A percentile compares a stretch with the other conserved stretches of the same genome.
phyloP scores from a whole-genome alignment of 1,140 invertebrate genomes.

The Penaeus chinensis region DNA sequence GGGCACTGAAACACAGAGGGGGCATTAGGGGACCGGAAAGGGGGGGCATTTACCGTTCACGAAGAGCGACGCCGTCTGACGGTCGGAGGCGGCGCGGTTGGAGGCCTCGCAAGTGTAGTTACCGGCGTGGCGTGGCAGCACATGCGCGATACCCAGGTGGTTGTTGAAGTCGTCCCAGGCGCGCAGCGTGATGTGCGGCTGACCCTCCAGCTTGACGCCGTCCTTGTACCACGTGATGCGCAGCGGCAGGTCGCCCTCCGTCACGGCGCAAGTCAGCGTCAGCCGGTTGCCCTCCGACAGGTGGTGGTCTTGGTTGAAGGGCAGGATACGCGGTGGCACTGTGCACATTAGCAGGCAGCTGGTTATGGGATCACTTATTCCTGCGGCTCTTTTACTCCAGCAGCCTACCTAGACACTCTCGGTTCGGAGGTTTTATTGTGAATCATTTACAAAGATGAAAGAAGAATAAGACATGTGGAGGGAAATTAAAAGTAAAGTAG shows the following conservation, averaged over 20 bases:
- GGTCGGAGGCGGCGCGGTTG: conserved; percentile 76
- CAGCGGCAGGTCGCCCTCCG: conserved; percentile 81
- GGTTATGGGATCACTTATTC: conserved; percentile 41
- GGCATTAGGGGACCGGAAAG: not conserved
- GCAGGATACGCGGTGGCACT: conserved; percentile 58
- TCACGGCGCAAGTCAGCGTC: conserved; percentile 73
- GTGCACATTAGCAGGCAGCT: not conserved
- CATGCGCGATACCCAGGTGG: conserved; percentile 70
- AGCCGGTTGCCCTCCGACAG: conserved; percentile 55
- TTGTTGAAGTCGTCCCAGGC: conserved; percentile 68
- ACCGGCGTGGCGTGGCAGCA: conserved; percentile 68
- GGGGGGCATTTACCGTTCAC: conserved; percentile 67
- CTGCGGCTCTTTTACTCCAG: not conserved
- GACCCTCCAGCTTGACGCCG: conserved; percentile 71
- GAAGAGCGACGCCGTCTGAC: conserved; percentile 72
- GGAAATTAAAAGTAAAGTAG: not conserved
- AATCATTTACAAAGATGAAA: not conserved
- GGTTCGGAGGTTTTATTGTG: no score
- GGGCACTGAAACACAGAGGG: conserved; percentile 67
- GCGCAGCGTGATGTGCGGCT: conserved; percentile 30
- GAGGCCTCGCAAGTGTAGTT: conserved; percentile 81
- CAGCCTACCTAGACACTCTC: not conserved
- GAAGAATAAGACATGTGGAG: not conserved
- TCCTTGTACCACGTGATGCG: conserved; percentile 84
- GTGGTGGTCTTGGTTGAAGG: conserved; percentile 55